Evolutionary conservation across 2,797 vertebrate species (phyloP).

Genomic region (Euthynnus affinis): DNA sequence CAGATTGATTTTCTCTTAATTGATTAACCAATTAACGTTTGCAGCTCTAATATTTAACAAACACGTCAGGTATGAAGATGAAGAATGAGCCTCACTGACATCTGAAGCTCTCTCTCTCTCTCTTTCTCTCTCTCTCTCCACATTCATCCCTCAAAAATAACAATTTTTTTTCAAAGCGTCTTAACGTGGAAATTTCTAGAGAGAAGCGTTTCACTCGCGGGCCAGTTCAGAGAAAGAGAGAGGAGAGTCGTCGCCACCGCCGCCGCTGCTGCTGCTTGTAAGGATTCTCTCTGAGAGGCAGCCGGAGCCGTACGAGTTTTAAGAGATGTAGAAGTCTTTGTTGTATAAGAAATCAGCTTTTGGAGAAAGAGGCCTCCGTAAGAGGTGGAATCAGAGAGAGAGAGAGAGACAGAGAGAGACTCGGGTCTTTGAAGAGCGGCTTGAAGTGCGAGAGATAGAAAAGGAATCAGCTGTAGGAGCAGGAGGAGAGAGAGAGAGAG

Average conservation of each 20-base stretch:
- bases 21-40: too few species aligned
- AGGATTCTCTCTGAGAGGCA: slow-evolving; percentile 33
- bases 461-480: slow-evolving; percentile 35
- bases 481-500: slow-evolving; percentile 26
- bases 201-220: background rate
- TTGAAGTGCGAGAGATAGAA: slow-evolving; percentile 33
- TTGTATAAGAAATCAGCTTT: slow-evolving; percentile 47
- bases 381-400: slow-evolving; percentile 45
- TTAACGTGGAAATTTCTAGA: background rate
- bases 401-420: too few species aligned
- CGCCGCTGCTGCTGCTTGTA: too few species aligned
- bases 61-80: background rate
- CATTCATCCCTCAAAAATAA: slow-evolving; percentile 4
- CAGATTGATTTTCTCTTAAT: too few species aligned
- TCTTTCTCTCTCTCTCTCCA: background rate
- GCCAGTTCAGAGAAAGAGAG: background rate
- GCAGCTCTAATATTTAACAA: too few species aligned
- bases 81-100: background rate
- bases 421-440: slow-evolving; percentile 55
- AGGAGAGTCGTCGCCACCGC: too few species aligned
- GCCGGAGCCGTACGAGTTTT: slow-evolving; percentile 31
- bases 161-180: slow-evolving; percentile 3
- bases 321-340: slow-evolving; percentile 53
- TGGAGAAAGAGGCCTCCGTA: slow-evolving; percentile 34
- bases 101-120: background rate